These are phyloP conservation scores for Pristionchus arcanus DNA, from an alignment of 2,888 invertebrate genomes.

Conservation along the genomic window DNA sequence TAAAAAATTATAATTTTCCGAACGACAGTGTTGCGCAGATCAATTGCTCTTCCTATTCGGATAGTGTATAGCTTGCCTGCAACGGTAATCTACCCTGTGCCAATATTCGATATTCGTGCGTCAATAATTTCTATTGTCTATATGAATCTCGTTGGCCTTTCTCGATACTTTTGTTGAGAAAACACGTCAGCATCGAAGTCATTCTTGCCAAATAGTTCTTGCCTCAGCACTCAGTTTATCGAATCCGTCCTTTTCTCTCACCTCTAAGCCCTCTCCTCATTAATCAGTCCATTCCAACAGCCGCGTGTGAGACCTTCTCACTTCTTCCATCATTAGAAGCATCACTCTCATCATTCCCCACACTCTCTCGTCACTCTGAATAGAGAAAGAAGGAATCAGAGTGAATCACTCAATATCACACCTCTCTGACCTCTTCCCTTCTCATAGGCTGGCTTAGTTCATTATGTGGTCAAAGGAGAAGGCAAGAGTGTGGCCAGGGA, in stretches of 20 bases:
- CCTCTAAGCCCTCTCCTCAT: not conserved
- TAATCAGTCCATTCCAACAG: not conserved
- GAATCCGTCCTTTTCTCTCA: not conserved
- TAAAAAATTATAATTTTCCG: too few species aligned
- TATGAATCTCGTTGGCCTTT: too few species aligned
- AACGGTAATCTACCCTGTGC: too few species aligned
- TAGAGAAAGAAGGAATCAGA: not conserved
- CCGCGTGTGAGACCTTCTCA: not conserved
- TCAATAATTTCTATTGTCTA: too few species aligned
- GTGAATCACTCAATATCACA: slow-evolving; percentile 1
- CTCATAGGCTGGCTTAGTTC: not conserved
- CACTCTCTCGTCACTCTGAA: slow-evolving; percentile 14
- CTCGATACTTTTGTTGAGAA: too few species aligned
- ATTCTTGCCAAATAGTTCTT: slow-evolving; percentile 5
- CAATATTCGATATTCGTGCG: too few species aligned
- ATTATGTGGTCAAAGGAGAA: not conserved
- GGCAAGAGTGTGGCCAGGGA: not conserved
- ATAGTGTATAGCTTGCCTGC: too few species aligned
- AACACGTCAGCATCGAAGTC: too few species aligned
- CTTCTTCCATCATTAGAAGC: not conserved
- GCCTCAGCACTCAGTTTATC: not conserved
- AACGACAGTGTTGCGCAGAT: too few species aligned
- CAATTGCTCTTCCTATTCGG: too few species aligned
- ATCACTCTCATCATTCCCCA: not conserved
- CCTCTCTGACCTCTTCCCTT: slow-evolving; percentile 35